Evolutionary conservation across 1,140 invertebrate genomes (phyloP), one percentile per base, ranked within the genome.

Genomic region (Coelopa frigida): DNA sequence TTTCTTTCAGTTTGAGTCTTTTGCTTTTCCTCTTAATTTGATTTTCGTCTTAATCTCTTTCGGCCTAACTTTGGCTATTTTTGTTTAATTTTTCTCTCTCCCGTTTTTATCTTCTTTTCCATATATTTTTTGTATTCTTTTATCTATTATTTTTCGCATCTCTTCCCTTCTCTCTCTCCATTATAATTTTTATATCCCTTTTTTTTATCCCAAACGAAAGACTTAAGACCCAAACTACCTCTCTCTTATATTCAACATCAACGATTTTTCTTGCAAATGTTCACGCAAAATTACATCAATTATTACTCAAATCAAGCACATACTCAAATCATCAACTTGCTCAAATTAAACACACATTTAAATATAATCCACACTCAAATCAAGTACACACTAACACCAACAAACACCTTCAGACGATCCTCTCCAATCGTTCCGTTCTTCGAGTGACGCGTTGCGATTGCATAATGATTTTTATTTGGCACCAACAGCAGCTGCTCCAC

Each of bases 141-240:
- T 29, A 8, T 29, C 14, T 29, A 10, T 29, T 14, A 10, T 29
- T 29, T 14, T 29, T 29, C 14, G 8, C 14, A 10, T 29, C 14
- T 29, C 27, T 29, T 29, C 14, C 27, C 14, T 29, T 29, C 14
- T 29, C 27, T 29, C 14, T 29, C 27, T 29, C 27, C 14, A 10
- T 29, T 29, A 10, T 29, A 10, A 8, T 29, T 14, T 29, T 14
- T 29, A 29, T 29, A 8, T 29, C 27, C 14, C 27, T 29, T 17
- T 37, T n/a, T 3, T 37, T 15, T 20, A 21, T 10, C 18, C 31
- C 3, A 51, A 54, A 48, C 45, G 21, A 55, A 51, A 47, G 41
- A 48, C 46, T 54, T 51, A 27, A 42, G 44, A 48, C 50, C 53
- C 46, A 47, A 55, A 53, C 47, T 52, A 45, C 45, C 29, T 36